A percentile compares a stretch with the other conserved stretches of the same genome.
phyloP scores from a whole-genome alignment of 1,140 invertebrate genomes.

The Pachypeltis micranthus region DNA sequence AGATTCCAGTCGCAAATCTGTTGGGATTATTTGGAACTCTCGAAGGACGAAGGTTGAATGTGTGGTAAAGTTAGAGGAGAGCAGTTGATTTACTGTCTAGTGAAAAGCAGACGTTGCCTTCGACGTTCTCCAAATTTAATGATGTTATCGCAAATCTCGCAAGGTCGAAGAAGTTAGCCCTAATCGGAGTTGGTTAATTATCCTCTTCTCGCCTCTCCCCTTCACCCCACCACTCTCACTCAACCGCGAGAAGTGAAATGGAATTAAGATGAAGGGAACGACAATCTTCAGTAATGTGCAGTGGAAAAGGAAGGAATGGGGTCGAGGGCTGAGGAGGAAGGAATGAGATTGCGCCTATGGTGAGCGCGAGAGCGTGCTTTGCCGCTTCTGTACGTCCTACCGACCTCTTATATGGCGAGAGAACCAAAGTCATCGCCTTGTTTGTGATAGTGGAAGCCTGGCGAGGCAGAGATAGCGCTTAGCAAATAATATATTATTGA shows the following conservation, averaged over 20 bases:
- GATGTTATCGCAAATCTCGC: not conserved
- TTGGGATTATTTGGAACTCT: too few species aligned
- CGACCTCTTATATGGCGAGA: too few species aligned
- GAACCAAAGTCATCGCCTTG: not conserved
- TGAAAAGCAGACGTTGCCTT: too few species aligned
- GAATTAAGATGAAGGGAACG: conserved; percentile 4
- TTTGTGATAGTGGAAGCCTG: conserved; percentile 4
- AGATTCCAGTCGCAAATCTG: too few species aligned
- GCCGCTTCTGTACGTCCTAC: too few species aligned
- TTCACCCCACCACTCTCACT: too few species aligned
- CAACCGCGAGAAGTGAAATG: not conserved
- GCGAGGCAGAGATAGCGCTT: conserved; percentile 9
- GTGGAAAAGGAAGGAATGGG: not conserved
- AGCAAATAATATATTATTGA: conserved; percentile 16
- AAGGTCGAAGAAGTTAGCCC: not conserved
- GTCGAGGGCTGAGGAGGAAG: not conserved
- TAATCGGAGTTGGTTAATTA: not conserved
- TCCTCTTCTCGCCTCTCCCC: too few species aligned
- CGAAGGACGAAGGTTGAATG: too few species aligned
- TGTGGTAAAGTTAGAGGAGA: too few species aligned
- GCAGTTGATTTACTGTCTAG: too few species aligned
- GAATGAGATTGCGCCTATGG: not conserved
- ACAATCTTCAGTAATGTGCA: not conserved
- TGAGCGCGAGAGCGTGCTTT: too few species aligned
- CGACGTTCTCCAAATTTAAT: too few species aligned